phyloP scores from a whole-genome alignment of 2,888 invertebrate genomes.

The Lithophane leautieri region DNA sequence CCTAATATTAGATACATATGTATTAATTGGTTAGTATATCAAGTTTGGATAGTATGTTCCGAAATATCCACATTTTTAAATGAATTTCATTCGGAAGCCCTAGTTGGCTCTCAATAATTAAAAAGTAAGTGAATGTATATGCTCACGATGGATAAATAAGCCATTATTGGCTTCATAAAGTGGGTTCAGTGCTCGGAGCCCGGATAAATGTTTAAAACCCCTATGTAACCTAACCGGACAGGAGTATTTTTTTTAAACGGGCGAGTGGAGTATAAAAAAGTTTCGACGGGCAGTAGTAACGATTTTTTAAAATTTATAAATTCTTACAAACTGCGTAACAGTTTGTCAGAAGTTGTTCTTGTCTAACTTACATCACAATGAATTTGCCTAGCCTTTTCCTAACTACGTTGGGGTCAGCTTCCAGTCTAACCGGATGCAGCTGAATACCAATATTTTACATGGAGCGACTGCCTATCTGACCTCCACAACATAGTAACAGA shows the following conservation, averaged over 20 bases:
- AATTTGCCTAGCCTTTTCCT: too few species aligned
- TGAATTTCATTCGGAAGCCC: not conserved
- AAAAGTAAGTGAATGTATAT: slow-evolving; percentile 42
- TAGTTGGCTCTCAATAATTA: slow-evolving; percentile 13
- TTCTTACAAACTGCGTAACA: not conserved
- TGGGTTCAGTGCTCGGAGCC: slow-evolving; percentile 24
- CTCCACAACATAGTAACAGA: too few species aligned
- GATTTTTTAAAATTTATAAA: not conserved
- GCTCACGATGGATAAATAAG: slow-evolving; percentile 48
- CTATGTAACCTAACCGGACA: slow-evolving; percentile 16
- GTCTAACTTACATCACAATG: not conserved
- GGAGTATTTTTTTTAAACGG: slow-evolving; percentile 13
- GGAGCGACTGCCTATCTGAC: too few species aligned
- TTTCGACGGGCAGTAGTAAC: not conserved
- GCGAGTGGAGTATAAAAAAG: not conserved
- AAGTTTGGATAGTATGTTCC: not conserved
- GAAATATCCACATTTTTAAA: not conserved
- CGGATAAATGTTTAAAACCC: slow-evolving; percentile 26
- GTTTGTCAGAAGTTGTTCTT: not conserved
- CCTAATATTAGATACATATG: too few species aligned
- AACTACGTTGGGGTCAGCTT: too few species aligned
- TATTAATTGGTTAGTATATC: not conserved
- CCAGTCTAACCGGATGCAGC: too few species aligned
- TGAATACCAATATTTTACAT: too few species aligned
- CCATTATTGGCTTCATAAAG: slow-evolving; percentile 50